Percentiles rank a stretch among this genome's conserved stretches.
Evolutionary conservation across 2,797 vertebrate species (phyloP).

Genomic region (Somateria mollissima): DNA sequence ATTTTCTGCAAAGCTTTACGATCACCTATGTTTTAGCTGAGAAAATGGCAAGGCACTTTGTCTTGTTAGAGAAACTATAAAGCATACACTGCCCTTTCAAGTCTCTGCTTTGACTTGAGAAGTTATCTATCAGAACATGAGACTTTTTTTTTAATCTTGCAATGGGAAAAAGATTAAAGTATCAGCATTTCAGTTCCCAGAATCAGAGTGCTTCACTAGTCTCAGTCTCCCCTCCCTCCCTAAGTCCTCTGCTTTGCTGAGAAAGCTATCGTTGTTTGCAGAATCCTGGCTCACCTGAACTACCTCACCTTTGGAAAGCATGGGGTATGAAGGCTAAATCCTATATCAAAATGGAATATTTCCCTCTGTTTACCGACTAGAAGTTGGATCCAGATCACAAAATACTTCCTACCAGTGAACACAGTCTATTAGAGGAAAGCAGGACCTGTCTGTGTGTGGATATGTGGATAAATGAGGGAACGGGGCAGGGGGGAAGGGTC

Average conservation of each 20-base stretch:
- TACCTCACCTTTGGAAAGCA: slow-evolving; percentile 56
- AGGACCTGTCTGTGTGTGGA: neutral
- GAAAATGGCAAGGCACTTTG: slow-evolving; percentile 35
- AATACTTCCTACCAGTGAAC: neutral
- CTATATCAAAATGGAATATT: neutral
- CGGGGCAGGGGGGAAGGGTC: slow-evolving; percentile 1
- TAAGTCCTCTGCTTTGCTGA: neutral
- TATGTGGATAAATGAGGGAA: neutral
- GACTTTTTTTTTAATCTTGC: slow-evolving; percentile 3
- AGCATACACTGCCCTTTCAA: slow-evolving; percentile 36
- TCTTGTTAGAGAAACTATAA: slow-evolving; percentile 43
- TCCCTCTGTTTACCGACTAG: neutral
- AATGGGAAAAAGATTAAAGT: slow-evolving; percentile 32
- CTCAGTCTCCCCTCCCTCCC: neutral
- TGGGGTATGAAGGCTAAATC: slow-evolving; percentile 1
- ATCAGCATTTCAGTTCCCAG: neutral
- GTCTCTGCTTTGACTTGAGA: slow-evolving; percentile 44
- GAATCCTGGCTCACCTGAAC: slow-evolving; percentile 68
- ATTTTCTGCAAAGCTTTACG: slow-evolving; percentile 47
- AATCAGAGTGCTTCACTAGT: neutral
- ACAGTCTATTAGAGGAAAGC: neutral
- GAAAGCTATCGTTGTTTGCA: neutral
- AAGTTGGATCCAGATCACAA: neutral
- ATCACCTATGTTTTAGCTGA: neutral
- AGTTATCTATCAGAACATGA: slow-evolving; percentile 38